Evolutionary conservation across 2,888 invertebrate species (phyloP).

Genomic region (Choreutis nemorana): DNA sequence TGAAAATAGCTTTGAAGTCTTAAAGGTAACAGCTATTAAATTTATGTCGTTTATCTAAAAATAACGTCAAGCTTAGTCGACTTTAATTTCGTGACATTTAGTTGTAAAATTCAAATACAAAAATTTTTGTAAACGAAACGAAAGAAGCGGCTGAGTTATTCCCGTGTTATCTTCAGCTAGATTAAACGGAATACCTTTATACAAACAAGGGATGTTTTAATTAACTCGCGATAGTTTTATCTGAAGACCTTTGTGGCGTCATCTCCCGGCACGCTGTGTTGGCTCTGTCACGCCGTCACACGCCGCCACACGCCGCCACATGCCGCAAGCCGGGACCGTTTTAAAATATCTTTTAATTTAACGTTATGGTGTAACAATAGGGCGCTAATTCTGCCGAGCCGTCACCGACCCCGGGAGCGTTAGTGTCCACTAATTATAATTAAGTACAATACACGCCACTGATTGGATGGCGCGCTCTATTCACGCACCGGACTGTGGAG

Average conservation of each 20-base stretch:
- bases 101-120: no score
- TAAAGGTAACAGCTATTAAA: no score
- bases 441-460: no score
- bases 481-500: conserved; percentile 3
- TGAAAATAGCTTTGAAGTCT: no score
- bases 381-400: conserved; percentile 22
- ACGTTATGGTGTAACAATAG: conserved; percentile 20
- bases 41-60: no score
- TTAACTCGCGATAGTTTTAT: conserved; percentile 31
- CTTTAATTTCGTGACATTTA: no score
- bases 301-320: neutral
- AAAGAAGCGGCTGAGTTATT: no score
- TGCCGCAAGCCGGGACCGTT: neutral
- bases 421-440: conserved; percentile 1
- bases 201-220: conserved; percentile 26
- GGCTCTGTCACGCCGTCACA: neutral
- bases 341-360: conserved; percentile 17
- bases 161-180: no score
- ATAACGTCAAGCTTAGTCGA: no score
- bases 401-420: conserved; percentile 19
- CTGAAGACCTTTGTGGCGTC: conserved; percentile 18
- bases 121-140: no score
- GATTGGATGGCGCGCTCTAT: conserved; percentile 14
- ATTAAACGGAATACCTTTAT: no score
- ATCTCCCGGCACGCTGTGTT: conserved; percentile 3